Base-by-base conservation (phyloP, 2,113 vertebrate species). In the Notothenia rossii region DNA sequence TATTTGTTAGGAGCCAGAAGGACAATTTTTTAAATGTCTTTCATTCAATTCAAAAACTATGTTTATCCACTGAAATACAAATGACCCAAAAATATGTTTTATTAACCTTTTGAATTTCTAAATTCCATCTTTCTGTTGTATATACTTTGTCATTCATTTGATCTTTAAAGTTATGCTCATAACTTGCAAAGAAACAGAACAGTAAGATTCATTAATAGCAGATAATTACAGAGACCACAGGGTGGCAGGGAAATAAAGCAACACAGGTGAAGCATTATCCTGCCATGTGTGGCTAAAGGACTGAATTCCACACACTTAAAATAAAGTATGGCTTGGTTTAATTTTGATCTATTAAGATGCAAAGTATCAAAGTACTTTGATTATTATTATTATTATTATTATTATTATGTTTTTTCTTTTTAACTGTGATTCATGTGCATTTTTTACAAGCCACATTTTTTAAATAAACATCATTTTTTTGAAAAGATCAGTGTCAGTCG, bases 271-370 rank as follows among this genome's bases (percentile, higher is more conserved):
- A 62, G 56, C 36, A 40, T 10, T 72, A 7, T 71, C 33, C 15
- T 51, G 78, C 63, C 63, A 43, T 2, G 33, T 2, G 33, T 40
- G 29, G 56, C 40, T 43, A 86, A 83, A 89, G 62, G 77, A 83
- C 83, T 83, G 72, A 69, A 77, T 81, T 40, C 36, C 36, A 40
- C 36, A 40, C 36, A 40, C 1, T 40, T 40, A 40, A 40, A 40
- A 40, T 40, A 40, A 40, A 40, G 7, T 40, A 40, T 40, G 36
- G 36, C 36, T 40, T 40, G 36, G 5, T 40, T 40, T 1, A 7
- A 40, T 40, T 40, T 40, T 40, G 36, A 40, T 7, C 36, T 40
- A 7, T 40, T 7, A 40, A 7, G 36, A 40, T 40, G 36, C 36
- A 40, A 40, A 40, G 36, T 40, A 40, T 7, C 36, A 40, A 40